phyloP scores from a whole-genome alignment of 1,140 invertebrate genomes.

The Procambarus clarkii region DNA sequence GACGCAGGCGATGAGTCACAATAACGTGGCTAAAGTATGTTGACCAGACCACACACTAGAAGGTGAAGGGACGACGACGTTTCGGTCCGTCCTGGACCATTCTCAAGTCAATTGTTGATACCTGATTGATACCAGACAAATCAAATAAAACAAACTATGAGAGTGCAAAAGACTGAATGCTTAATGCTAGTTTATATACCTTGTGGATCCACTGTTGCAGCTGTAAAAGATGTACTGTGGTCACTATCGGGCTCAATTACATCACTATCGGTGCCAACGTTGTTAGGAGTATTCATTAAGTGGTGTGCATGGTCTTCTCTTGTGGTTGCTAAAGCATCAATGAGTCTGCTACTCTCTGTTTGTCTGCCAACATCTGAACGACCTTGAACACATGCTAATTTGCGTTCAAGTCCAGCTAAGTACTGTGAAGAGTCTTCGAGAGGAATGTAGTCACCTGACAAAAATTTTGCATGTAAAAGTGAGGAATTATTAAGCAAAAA shows the following conservation, averaged over 20 bases:
- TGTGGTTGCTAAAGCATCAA: conserved; percentile 47
- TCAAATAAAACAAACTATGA: background rate
- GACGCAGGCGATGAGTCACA: too few species aligned
- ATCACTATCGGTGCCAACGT: background rate
- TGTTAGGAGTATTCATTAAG: conserved; percentile 13
- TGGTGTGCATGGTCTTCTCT: conserved; percentile 16
- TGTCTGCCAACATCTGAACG: conserved; percentile 20
- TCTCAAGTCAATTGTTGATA: too few species aligned
- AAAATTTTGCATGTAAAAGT: background rate
- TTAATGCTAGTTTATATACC: conserved; percentile 14
- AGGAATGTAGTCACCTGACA: conserved; percentile 30
- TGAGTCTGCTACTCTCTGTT: conserved; percentile 51
- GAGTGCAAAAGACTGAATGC: background rate
- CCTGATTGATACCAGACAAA: background rate
- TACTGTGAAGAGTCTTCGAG: conserved; percentile 61
- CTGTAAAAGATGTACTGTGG: background rate
- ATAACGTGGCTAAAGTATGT: too few species aligned
- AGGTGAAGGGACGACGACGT: too few species aligned
- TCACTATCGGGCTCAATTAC: background rate
- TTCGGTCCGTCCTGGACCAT: too few species aligned
- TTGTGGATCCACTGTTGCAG: conserved; percentile 56
- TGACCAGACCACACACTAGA: too few species aligned
- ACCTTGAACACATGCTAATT: conserved; percentile 57
- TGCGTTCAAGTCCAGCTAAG: conserved; percentile 50
- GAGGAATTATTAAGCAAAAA: too few species aligned